These are phyloP conservation scores for Hippoglossus stenolepis DNA, from an alignment of 2,113 vertebrate species.

Conservation along the genomic window DNA sequence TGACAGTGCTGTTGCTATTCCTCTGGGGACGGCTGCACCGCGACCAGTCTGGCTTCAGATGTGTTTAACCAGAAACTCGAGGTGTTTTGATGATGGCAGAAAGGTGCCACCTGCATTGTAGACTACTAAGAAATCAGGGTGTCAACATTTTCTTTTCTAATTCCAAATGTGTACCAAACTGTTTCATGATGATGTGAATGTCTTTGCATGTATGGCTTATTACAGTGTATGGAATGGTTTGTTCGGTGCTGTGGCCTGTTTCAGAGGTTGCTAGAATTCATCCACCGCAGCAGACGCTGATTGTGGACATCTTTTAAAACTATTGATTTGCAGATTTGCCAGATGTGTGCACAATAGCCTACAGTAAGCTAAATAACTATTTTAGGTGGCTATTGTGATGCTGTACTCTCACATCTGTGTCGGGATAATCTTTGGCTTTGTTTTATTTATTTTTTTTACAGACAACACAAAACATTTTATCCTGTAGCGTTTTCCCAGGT, in stretches of 20 bases:
- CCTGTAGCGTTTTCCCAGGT: constrained; percentile 4
- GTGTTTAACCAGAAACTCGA: neutral
- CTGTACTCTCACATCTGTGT: constrained; percentile 14
- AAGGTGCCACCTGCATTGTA: neutral
- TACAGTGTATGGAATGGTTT: neutral
- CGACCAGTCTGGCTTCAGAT: neutral
- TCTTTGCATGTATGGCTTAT: neutral
- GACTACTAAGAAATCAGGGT: neutral
- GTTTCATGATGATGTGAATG: neutral
- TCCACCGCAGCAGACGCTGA: neutral
- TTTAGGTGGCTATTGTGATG: neutral
- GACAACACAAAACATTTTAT: constrained; percentile 23
- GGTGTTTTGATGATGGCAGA: neutral
- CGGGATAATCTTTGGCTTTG: constrained; percentile 39
- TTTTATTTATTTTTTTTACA: constrained; percentile 10
- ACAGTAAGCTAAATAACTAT: neutral
- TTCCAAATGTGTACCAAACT: neutral
- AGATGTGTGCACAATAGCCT: constrained; percentile 13
- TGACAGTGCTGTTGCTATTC: neutral
- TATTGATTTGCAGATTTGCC: constrained; percentile 18
- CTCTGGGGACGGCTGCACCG: neutral
- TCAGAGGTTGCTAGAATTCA: neutral
- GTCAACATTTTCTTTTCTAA: neutral
- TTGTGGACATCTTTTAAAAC: neutral
- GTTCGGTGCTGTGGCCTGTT: neutral